Evolutionary conservation across 2,797 vertebrate species (phyloP).

Genomic region (Melanotaenia nigrans): DNA sequence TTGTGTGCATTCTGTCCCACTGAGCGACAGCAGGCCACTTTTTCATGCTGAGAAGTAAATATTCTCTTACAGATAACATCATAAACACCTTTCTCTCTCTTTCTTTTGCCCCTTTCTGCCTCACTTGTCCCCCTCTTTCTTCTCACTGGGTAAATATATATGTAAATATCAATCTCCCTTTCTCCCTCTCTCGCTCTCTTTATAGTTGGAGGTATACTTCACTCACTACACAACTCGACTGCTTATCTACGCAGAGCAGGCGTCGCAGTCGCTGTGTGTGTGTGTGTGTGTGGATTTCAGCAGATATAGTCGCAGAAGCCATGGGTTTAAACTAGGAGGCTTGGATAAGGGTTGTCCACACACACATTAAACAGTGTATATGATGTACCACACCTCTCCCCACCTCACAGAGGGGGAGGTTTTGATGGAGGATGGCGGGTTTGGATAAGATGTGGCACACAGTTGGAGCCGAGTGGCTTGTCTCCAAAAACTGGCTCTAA

Average conservation of each 20-base stretch:
- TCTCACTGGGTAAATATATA: conserved; percentile 59
- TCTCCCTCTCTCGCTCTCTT: conserved; percentile 28
- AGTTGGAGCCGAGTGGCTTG: conserved; percentile 59
- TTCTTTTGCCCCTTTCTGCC: conserved; percentile 43
- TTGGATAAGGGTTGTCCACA: conserved; percentile 18
- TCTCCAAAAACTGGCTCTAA: conserved; percentile 60
- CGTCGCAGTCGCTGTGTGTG: conserved; percentile 37
- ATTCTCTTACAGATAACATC: conserved; percentile 71
- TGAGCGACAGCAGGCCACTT: conserved; percentile 45
- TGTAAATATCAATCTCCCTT: conserved; percentile 50
- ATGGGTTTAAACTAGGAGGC: conserved; percentile 53
- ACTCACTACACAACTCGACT: conserved; percentile 56
- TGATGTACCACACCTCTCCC: conserved; percentile 21
- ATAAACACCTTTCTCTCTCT: conserved; percentile 55
- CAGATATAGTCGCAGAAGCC: conserved; percentile 40
- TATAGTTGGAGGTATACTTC: conserved; percentile 68
- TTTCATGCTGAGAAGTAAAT: conserved; percentile 69
- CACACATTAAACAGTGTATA: conserved; percentile 33
- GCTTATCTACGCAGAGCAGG: conserved; percentile 80
- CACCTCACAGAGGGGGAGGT: conserved; percentile 40
- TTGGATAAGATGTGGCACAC: conserved; percentile 37
- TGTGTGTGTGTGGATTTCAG: conserved; percentile 28
- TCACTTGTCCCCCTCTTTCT: conserved; percentile 35
- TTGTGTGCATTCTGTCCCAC: conserved; percentile 34
- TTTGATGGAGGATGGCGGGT: conserved; percentile 8